Conservation (phyloP, 2,888 invertebrate genomes). For the Lypha dubia region DNA sequence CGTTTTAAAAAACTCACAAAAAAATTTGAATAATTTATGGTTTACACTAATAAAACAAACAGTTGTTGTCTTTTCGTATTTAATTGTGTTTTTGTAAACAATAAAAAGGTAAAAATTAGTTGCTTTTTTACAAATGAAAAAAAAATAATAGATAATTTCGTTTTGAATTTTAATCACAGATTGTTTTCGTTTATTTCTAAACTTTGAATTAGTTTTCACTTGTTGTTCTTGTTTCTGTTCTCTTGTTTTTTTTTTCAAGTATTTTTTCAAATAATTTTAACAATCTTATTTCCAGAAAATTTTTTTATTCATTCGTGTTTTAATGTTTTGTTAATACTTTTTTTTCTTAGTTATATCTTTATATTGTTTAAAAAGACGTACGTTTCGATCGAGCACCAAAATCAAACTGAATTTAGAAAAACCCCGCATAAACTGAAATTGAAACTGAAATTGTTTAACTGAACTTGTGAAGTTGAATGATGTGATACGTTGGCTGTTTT, state of each 20-base stretch:
- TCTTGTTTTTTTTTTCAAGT: background rate
- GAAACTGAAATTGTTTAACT: conserved; percentile 49
- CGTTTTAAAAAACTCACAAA: background rate
- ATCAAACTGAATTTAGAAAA: conserved; percentile 81
- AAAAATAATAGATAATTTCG: conserved; percentile 40
- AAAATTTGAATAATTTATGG: conserved; percentile 35
- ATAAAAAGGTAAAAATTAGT: conserved; percentile 20
- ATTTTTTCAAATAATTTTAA: conserved; percentile 35
- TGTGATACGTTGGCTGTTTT: conserved; percentile 70
- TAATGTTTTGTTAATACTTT: conserved; percentile 61
- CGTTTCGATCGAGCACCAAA: conserved; percentile 84
- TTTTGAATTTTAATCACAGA: conserved; percentile 47
- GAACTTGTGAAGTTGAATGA: conserved; percentile 66
- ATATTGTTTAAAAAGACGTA: conserved; percentile 73
- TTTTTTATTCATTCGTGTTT: conserved; percentile 47
- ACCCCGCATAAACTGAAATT: conserved; percentile 67
- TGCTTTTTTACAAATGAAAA: background rate
- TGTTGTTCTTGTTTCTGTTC: conserved; percentile 13
- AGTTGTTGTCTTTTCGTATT: conserved; percentile 7
- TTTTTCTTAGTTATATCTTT: conserved; percentile 58
- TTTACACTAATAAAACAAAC: conserved; percentile 6
- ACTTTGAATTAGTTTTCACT: conserved; percentile 41
- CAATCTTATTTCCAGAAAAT: conserved; percentile 26
- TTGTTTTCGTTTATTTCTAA: conserved; percentile 26
- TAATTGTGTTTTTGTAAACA: conserved; percentile 2